A percentile compares a stretch with the other conserved stretches of the same genome.
Conservation (phyloP, 2,888 invertebrate genomes). For the Cataglyphis cursor region DNA sequence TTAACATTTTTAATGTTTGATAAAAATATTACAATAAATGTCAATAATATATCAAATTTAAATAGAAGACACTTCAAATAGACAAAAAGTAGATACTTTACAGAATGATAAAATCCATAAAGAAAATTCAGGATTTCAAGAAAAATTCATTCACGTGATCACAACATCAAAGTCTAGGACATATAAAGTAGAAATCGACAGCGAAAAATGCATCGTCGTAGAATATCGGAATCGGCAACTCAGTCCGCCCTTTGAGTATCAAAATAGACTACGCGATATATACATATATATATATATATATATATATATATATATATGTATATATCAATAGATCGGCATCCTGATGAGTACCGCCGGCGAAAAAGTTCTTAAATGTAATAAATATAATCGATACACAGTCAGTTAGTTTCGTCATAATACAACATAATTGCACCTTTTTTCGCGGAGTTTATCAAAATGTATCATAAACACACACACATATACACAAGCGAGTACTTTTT, state of each 20-base stretch:
- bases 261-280: constrained; percentile 29
- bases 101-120: not conserved
- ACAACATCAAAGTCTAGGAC: constrained; percentile 31
- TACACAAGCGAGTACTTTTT: not conserved
- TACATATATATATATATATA: not conserved
- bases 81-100: not conserved
- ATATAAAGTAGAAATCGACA: constrained; percentile 23
- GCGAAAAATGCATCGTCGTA: constrained; percentile 28
- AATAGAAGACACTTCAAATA: not conserved
- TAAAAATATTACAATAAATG: constrained; percentile 27
- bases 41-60: constrained; percentile 10
- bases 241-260: constrained; percentile 26
- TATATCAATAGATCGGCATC: constrained; percentile 6
- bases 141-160: constrained; percentile 19
- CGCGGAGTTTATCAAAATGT: not conserved
- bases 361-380: constrained; percentile 9
- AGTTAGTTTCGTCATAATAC: not conserved
- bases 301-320: not conserved
- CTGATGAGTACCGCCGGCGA: constrained; percentile 11
- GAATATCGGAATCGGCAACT: constrained; percentile 15
- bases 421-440: not conserved
- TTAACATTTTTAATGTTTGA: not conserved
- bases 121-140: constrained; percentile 30
- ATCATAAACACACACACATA: no score
- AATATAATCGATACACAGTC: constrained; percentile 16